phyloP scores from a whole-genome alignment of 1,140 invertebrate genomes.

The Colletes latitarsis region DNA sequence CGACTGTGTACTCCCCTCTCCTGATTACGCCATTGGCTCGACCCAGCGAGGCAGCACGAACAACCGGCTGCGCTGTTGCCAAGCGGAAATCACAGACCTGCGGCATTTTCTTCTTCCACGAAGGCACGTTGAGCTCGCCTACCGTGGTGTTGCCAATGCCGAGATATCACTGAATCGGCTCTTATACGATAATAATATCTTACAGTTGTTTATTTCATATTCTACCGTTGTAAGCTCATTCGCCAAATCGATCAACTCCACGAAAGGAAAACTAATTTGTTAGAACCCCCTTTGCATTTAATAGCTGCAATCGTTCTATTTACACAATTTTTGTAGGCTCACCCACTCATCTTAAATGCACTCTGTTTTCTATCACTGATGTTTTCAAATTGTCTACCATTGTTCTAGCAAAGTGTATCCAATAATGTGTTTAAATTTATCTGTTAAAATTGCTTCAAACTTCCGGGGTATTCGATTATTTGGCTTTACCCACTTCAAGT shows the following conservation, averaged over 20 bases:
- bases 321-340: too few relatives aligned
- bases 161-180: conserved; percentile 3
- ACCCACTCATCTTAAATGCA: too few relatives aligned
- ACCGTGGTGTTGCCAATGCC: conserved; percentile 9
- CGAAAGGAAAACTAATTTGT: too few relatives aligned
- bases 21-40: conserved; percentile 60
- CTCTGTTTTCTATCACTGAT: too few relatives aligned
- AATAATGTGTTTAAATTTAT: too few relatives aligned
- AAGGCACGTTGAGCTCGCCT: conserved; percentile 44
- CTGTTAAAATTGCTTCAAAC: not conserved
- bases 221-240: too few relatives aligned
- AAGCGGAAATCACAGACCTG: conserved; percentile 69
- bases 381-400: too few relatives aligned
- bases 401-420: too few relatives aligned
- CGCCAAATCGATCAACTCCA: too few relatives aligned
- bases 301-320: too few relatives aligned
- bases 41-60: conserved; percentile 62
- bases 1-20: conserved; percentile 37
- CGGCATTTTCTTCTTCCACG: conserved; percentile 65
- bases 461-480: too few relatives aligned
- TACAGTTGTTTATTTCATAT: not conserved
- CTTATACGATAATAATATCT: not conserved
- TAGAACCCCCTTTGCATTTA: too few relatives aligned
- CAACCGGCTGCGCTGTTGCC: conserved; percentile 69
- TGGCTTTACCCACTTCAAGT: not conserved